Percentiles rank a stretch among this genome's conserved stretches.
Evolutionary conservation across 2,113 vertebrate genomes (phyloP).

Genomic region (Dendropsophus ebraccatus): DNA sequence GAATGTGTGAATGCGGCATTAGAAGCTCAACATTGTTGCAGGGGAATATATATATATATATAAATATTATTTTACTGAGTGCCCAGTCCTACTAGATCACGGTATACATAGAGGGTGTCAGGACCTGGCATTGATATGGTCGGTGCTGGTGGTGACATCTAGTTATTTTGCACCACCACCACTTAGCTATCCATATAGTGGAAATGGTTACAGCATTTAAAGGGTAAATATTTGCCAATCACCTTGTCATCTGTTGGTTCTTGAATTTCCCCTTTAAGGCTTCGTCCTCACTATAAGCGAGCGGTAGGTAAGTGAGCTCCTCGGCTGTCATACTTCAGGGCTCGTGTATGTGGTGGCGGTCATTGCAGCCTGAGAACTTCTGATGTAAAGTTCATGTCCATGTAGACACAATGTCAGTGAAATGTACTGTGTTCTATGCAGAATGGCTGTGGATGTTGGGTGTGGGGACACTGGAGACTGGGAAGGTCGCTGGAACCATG

Average conservation of each 20-base stretch:
- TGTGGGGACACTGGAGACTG: conserved; percentile 87
- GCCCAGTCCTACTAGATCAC: too few relatives aligned
- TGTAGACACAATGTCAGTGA: conserved; percentile 68
- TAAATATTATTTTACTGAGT: too few relatives aligned
- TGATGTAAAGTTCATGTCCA: background rate
- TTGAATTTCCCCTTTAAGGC: background rate
- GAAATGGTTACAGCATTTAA: too few relatives aligned
- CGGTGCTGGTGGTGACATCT: too few relatives aligned
- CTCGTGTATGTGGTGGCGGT: background rate
- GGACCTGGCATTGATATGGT: too few relatives aligned
- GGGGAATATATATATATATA: too few relatives aligned
- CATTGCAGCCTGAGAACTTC: background rate
- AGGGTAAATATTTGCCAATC: background rate
- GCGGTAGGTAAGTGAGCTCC: background rate
- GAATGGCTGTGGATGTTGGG: conserved; percentile 97
- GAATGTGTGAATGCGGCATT: too few relatives aligned
- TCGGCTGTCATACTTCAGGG: background rate
- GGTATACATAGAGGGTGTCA: too few relatives aligned
- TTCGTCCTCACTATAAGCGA: background rate
- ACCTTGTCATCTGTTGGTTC: background rate
- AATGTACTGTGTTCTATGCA: conserved; percentile 82
- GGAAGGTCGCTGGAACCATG: conserved; percentile 97
- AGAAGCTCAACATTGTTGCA: too few relatives aligned
- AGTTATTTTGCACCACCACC: too few relatives aligned
- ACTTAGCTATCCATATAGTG: background rate